Evolutionary conservation across 2,888 invertebrate species (phyloP), one percentile per base, ranked within the genome.

Genomic region (Diplazon laetatorius): DNA sequence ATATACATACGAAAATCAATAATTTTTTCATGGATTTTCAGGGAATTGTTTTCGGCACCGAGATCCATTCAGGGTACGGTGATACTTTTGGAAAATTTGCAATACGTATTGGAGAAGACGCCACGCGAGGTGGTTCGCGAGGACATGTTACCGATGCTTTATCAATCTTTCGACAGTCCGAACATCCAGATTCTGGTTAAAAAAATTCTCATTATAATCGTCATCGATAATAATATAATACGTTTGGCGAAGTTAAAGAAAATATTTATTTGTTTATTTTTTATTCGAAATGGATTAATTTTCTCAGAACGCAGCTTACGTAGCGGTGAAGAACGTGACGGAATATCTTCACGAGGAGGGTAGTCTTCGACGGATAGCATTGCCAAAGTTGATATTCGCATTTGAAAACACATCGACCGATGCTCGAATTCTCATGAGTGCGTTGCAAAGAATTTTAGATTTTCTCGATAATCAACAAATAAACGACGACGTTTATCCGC

Each of bases 181-280:
- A 96, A 96, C 73, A 95, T 96, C 82, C 97, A 97, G 92, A 96
- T 97, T 78, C 97, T 98, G 95, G 98, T 98, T 91, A 69, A 55
- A 50, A 39, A 42, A 50, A 6, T 0, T 48, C n/a, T 30, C n/a
- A 16, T 14, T 25, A n/a, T n/a, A n/a, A n/a, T 14, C 12, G 25
- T 14, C 30, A 18, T 25, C 0, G 14, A 12, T 16, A 30, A 62
- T 63, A 37, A 20, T 16, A n/a, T 14, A 1, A 14, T 1, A 12
- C 30, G 52, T 25, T 30, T 30, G 30, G 30, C 4, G 6, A 30
- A 30, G 30, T 30, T 30, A 30, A 5, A 30, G 6, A 30, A 6
- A 14, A 22, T 22, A 14, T 22, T 25, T 44, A 8, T 69, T n/a
- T 18, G 18, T 16, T 9, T 52, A 9, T n/a, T 18, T 18, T 14